Evolutionary conservation across 2,113 vertebrate genomes (phyloP).

Genomic region (Pongo abelii): DNA sequence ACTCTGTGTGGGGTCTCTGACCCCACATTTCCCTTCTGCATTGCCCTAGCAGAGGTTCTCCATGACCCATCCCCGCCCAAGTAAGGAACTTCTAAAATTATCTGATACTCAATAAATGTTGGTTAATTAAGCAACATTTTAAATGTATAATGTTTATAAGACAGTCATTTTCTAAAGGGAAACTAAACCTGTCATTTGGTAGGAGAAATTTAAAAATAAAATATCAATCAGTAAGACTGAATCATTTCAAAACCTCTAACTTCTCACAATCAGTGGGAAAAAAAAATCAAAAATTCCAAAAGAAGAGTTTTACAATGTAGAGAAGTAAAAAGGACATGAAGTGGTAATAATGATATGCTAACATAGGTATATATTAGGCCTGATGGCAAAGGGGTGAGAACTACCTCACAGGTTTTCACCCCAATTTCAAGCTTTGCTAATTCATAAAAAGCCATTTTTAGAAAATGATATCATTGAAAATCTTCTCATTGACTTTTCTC

Average conservation of each 20-base stretch:
- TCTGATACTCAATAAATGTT: not conserved
- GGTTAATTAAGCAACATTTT: constrained; percentile 6
- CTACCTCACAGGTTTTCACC: not conserved
- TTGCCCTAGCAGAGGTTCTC: too few species aligned
- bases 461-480: not conserved
- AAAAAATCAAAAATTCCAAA: not conserved
- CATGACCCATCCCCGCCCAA: not conserved
- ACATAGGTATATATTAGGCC: not conserved
- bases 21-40: too few species aligned
- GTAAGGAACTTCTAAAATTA: not conserved
- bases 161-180: not conserved
- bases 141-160: not conserved
- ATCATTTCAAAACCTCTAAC: not conserved
- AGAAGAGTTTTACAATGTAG: not conserved
- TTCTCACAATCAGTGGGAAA: not conserved
- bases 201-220: not conserved
- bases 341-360: not conserved
- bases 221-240: not conserved
- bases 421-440: not conserved
- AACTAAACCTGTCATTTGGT: not conserved
- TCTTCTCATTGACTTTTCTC: constrained; percentile 54
- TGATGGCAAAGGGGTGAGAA: not conserved
- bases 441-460: not conserved
- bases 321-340: not conserved
- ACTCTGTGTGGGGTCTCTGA: too few species aligned